Evolutionary conservation across 2,113 vertebrate genomes (phyloP), one percentile per base, ranked within the genome.

Genomic region (Rynchops niger): DNA sequence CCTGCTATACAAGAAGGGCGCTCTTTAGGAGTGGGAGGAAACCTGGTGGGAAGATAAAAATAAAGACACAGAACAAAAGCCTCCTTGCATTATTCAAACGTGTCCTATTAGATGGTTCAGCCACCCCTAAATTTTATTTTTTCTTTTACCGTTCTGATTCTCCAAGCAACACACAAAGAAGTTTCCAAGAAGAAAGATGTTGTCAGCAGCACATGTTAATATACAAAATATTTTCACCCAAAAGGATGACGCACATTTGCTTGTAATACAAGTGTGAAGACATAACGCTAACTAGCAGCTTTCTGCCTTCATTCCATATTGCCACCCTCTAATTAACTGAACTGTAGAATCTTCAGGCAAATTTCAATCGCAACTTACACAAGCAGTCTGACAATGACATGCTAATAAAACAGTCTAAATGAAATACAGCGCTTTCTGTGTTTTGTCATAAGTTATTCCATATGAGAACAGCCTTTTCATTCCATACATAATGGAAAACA

Each of bases 261-360:
- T 70, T 93, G 80, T 82, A 53, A 83, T 94, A 59, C 62, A 95
- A 90, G 59, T 66, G 27, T 69, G 65, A 97, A 95, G 90, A 92
- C 58, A 79, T 58, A 95, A 93, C 32, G 56, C 25, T 89, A 96
- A 91, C 40, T 38, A 92, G 67, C 56, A 94, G 79, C 36, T 42
- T 93, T 95, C 63, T 90, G 78, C 83, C 59, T 83, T 49, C 13
- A 30, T 69, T 95, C 42, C 65, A 80, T 76, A 84, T 52, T 96
- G 80, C 62, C 76, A 92, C 55, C 82, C 74, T 47, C 86, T 93
- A 92, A 96, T 96, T 95, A 96, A 86, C 36, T 72, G 72, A 93
- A 91, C 81, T 65, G 53, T 58, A 79, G 71, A 95, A 93, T 83
- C 76, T 58, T 96, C 76, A 90, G 50, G 83, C 63, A 92, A 70